Evolutionary conservation across 2,797 vertebrate species (phyloP).

Genomic region (Urophycis tenuis): DNA sequence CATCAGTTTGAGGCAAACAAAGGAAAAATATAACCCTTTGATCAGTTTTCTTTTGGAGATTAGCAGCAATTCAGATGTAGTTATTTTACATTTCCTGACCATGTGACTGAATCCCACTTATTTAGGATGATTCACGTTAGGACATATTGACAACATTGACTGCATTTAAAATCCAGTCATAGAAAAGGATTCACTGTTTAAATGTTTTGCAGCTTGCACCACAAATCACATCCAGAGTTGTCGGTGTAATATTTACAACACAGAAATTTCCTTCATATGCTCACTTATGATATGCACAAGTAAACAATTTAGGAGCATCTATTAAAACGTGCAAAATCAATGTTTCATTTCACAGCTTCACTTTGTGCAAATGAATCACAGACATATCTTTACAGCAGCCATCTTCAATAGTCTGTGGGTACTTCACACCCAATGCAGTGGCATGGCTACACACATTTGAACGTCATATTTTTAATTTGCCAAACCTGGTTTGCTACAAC

Average conservation of each 20-base stretch:
- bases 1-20: not conserved
- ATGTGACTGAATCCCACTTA: not conserved
- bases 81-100: too few species aligned
- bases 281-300: too few species aligned
- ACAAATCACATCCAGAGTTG: not conserved
- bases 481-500: conserved; percentile 97
- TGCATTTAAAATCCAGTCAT: not conserved
- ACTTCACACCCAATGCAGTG: not conserved
- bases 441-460: not conserved
- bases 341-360: too few species aligned
- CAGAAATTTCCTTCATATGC: too few species aligned
- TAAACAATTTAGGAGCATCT: too few species aligned
- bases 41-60: not conserved
- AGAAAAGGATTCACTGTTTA: not conserved
- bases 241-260: not conserved
- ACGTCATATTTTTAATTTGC: not conserved
- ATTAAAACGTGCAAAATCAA: too few species aligned
- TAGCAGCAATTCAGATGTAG: too few species aligned
- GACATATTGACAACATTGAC: too few species aligned
- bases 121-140: not conserved
- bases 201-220: not conserved
- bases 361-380: too few species aligned
- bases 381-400: too few species aligned
- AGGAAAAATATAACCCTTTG: not conserved
- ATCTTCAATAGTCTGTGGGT: not conserved